A percentile compares a stretch with the other conserved stretches of the same genome.
Conservation (phyloP, 2,797 vertebrate species). For the Linurgus olivaceus region DNA sequence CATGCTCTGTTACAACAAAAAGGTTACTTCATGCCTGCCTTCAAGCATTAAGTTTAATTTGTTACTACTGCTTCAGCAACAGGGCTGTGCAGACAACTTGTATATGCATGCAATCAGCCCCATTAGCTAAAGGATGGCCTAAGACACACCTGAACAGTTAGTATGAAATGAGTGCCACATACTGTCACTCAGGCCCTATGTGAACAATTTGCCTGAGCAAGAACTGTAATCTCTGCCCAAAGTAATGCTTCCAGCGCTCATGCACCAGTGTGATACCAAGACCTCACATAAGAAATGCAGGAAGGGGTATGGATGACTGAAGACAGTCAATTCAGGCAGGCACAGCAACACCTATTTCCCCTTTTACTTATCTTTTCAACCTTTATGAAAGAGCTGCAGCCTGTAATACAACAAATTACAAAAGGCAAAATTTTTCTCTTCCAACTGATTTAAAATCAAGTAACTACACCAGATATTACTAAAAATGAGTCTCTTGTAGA, state of each 20-base stretch:
- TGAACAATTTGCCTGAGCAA: neutral
- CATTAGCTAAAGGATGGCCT: neutral
- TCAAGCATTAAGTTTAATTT: neutral
- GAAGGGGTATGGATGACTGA: neutral
- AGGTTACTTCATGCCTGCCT: neutral
- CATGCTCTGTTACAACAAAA: neutral
- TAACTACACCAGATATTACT: neutral
- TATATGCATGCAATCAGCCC: accelerated
- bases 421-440: neutral
- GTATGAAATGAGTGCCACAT: neutral
- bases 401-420: neutral
- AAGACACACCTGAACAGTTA: neutral
- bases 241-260: accelerated
- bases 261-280: accelerated
- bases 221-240: neutral
- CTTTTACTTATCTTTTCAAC: neutral
- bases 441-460: neutral
- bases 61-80: neutral
- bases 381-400: neutral
- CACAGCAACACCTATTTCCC: neutral
- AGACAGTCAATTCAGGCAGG: neutral
- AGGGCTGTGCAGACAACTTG: neutral
- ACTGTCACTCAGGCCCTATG: neutral
- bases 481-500: neutral
- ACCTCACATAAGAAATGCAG: accelerated